These are phyloP conservation scores for Glyphotaelius pellucidus DNA, from an alignment of 2,888 invertebrate species.

Conservation along the genomic window DNA sequence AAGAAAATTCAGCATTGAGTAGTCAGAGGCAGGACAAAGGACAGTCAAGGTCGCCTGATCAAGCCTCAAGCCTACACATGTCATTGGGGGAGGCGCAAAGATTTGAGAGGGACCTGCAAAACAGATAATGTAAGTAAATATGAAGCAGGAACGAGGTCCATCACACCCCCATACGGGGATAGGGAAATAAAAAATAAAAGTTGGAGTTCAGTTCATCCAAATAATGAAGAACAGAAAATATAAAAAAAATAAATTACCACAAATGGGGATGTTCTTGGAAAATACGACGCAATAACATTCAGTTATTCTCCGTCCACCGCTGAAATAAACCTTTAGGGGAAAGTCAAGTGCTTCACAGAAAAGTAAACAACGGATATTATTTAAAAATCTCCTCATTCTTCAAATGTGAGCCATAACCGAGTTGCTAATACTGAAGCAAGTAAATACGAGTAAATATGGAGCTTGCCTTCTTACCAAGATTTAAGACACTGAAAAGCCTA, in stretches of 20 bases:
- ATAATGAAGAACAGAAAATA: not conserved
- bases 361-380: not conserved
- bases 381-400: not conserved
- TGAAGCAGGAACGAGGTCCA: too few relatives aligned
- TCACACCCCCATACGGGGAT: too few relatives aligned
- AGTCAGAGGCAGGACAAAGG: too few relatives aligned
- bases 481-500: not conserved
- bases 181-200: too few relatives aligned
- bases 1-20: too few relatives aligned
- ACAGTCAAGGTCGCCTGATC: too few relatives aligned
- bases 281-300: not conserved
- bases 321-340: not conserved
- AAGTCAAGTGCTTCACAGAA: not conserved
- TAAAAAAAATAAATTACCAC: not conserved
- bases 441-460: not conserved
- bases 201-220: too few relatives aligned
- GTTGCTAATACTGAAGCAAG: not conserved
- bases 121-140: too few relatives aligned
- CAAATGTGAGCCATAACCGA: not conserved
- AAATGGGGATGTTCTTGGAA: not conserved
- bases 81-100: too few relatives aligned
- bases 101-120: too few relatives aligned
- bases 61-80: too few relatives aligned
- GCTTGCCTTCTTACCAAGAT: not conserved
- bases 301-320: not conserved